These are phyloP conservation scores for Drosophila nannoptera DNA, from an alignment of 1,140 invertebrate genomes.

Conservation along the genomic window DNA sequence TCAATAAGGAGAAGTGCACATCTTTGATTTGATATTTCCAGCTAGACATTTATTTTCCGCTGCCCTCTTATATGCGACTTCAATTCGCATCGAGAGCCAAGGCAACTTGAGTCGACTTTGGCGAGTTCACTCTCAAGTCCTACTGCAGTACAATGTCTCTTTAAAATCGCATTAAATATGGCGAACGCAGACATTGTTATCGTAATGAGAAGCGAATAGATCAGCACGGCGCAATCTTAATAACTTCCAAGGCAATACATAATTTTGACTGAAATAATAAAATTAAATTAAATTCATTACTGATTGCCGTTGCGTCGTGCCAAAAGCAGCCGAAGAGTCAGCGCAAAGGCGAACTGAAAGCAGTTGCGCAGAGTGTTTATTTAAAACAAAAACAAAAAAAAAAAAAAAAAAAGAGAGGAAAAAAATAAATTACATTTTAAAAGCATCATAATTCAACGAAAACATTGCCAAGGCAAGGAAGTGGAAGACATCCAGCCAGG, in stretches of 20 bases:
- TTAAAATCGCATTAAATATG: slow-evolving; percentile 47
- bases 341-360: slow-evolving; percentile 19
- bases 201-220: slow-evolving; percentile 48
- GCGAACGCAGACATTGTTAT: slow-evolving; percentile 42
- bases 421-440: slow-evolving; percentile 74
- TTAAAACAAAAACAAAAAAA: slow-evolving; percentile 64
- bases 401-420: slow-evolving; percentile 39
- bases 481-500: slow-evolving; percentile 20
- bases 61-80: too few species aligned
- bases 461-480: slow-evolving; percentile 59
- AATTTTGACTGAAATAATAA: slow-evolving; percentile 75
- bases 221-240: slow-evolving; percentile 44
- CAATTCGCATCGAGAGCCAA: too few species aligned
- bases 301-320: slow-evolving; percentile 54
- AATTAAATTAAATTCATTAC: slow-evolving; percentile 75
- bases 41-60: background rate
- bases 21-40: slow-evolving; percentile 41
- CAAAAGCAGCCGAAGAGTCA: slow-evolving; percentile 27
- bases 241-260: slow-evolving; percentile 28
- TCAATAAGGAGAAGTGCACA: slow-evolving; percentile 51
- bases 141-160: slow-evolving; percentile 21
- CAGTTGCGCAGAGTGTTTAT: slow-evolving; percentile 61
- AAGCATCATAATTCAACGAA: slow-evolving; percentile 77
- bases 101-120: too few species aligned
- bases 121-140: background rate